phyloP scores from a whole-genome alignment of 2,888 invertebrate species.

The Lithophane socia region DNA sequence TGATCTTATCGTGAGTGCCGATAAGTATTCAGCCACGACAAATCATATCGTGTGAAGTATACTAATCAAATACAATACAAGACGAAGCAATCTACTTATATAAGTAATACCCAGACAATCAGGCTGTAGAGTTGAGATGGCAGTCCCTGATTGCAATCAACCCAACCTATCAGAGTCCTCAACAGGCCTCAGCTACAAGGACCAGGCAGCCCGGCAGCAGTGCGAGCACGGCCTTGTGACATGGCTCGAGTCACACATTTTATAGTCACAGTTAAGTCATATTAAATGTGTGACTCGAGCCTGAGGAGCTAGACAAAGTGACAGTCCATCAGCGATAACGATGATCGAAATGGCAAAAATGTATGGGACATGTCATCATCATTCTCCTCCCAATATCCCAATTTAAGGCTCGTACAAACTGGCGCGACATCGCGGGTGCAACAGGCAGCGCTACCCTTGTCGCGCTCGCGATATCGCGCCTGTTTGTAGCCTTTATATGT shows the following conservation, averaged over 20 bases:
- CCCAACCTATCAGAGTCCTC: neutral
- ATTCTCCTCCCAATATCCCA: neutral
- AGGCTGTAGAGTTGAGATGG: neutral
- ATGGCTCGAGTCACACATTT: too few species aligned
- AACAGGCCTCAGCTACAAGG: too few species aligned
- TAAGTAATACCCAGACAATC: neutral
- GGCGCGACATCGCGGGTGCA: too few species aligned
- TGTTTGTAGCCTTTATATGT: too few species aligned
- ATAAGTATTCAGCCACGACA: constrained; percentile 36
- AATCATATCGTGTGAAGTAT: constrained; percentile 28
- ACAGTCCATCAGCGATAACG: neutral
- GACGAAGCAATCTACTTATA: neutral
- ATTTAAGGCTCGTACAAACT: too few species aligned
- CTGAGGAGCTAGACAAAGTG: neutral
- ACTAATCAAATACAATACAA: constrained; percentile 5
- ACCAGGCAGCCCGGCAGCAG: too few species aligned
- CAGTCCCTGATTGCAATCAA: neutral
- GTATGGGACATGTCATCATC: neutral
- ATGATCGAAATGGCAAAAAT: neutral
- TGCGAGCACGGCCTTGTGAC: too few species aligned
- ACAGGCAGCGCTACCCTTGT: too few species aligned
- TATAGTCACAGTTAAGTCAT: too few species aligned
- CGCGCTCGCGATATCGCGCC: too few species aligned
- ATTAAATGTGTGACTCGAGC: too few species aligned
- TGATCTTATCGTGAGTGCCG: constrained; percentile 48